These are phyloP conservation scores for Platysteira castanea DNA, from an alignment of 2,113 vertebrate genomes.

Conservation along the genomic window DNA sequence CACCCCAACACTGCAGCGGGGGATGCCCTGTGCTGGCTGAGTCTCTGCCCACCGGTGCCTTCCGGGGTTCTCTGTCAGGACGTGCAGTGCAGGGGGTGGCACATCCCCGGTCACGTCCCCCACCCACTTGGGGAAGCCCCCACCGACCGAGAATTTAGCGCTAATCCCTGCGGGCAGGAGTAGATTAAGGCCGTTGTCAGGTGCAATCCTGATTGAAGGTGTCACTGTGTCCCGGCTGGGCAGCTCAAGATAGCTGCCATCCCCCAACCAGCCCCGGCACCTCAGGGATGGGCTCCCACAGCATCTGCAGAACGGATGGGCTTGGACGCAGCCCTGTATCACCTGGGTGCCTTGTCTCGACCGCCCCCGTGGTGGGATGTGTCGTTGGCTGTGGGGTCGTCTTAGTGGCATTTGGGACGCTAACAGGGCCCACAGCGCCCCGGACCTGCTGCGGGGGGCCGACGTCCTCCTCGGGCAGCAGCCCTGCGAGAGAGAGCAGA, in stretches of 20 bases:
- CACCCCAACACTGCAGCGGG: fast-evolving
- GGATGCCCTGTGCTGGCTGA: neutral
- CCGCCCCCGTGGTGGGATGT: neutral
- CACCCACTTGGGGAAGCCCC: neutral
- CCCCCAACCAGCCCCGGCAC: fast-evolving
- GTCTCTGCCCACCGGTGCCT: neutral
- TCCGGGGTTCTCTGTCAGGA: neutral
- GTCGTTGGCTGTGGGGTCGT: neutral
- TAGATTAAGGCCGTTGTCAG: conserved; percentile 29
- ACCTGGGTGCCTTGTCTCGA: conserved; percentile 62
- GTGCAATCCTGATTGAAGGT: conserved; percentile 60
- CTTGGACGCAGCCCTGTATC: neutral
- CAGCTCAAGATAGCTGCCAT: neutral
- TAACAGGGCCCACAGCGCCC: conserved; percentile 50
- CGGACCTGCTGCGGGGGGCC: conserved; percentile 67
- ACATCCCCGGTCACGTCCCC: neutral
- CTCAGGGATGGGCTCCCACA: neutral
- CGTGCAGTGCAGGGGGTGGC: neutral
- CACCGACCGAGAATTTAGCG: neutral
- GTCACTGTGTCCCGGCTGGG: neutral
- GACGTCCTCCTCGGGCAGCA: conserved; percentile 10
- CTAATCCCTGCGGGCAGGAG: conserved; percentile 27
- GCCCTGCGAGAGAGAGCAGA: neutral
- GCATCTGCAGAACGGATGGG: neutral
- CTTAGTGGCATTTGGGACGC: neutral